phyloP scores from a whole-genome alignment of 2,888 invertebrate genomes.

The Orchestes rusci region DNA sequence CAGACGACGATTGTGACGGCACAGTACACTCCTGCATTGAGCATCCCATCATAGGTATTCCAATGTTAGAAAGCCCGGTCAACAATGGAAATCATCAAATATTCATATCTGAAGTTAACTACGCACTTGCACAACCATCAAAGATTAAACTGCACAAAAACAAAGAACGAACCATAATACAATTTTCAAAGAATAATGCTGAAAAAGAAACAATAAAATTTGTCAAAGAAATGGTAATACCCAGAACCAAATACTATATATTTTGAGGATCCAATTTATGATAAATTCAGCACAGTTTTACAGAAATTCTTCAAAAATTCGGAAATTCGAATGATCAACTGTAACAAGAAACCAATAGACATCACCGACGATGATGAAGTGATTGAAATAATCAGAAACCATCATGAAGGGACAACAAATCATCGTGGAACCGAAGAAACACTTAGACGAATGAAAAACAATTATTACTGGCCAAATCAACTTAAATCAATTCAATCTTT shows the following conservation, averaged over 20 bases:
- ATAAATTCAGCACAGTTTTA: not conserved
- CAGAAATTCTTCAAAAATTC: conserved; percentile 1
- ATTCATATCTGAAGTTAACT: not conserved
- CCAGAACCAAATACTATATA: conserved; percentile 1
- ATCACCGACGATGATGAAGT: too few relatives aligned
- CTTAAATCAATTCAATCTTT: not conserved
- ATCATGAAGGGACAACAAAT: too few relatives aligned
- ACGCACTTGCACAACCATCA: not conserved
- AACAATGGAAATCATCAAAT: conserved; percentile 1
- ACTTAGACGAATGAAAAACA: not conserved
- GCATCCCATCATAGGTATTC: conserved; percentile 1
- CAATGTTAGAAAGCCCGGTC: not conserved
- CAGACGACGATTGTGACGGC: too few relatives aligned
- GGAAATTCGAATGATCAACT: too few relatives aligned
- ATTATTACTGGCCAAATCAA: not conserved
- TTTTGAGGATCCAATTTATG: conserved; percentile 1
- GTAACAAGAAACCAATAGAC: too few relatives aligned
- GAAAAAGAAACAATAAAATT: too few relatives aligned
- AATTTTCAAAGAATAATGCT: conserved; percentile 2
- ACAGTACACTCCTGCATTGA: too few relatives aligned
- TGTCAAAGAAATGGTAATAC: conserved; percentile 1
- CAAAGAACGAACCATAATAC: not conserved
- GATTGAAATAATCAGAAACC: too few relatives aligned
- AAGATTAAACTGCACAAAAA: not conserved
- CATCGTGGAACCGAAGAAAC: too few relatives aligned